Evolutionary conservation across 2,888 invertebrate species (phyloP), one percentile per base, ranked within the genome.

Genomic region (Calliphora vomitoria): DNA sequence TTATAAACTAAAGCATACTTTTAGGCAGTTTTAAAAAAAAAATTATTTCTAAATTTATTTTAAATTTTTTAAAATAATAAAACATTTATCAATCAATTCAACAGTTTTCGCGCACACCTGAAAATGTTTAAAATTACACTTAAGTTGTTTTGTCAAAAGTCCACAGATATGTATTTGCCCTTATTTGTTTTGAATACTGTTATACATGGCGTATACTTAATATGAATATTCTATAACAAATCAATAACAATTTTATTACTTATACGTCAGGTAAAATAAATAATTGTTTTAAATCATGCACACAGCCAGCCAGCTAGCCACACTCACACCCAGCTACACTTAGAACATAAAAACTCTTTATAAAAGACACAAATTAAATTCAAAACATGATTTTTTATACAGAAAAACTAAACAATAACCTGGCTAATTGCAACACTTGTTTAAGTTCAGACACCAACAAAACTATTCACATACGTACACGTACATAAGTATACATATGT

Each of bases 351-450:
- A 64, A 44, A 55, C 31, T 18, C 38, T 35, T 47, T 60, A 18
- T 13, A 64, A 55, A 72, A 78, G 60, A 71, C 20, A 31, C 50
- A 69, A 80, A 74, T 83, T 79, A 69, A 74, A 87, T 85, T 82
- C 87, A 64, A 85, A 85, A 71, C 87, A 91, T 91, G 91, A 91
- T 91, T 91, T 25, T 90, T 90, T 89, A 91, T 90, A 90, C 88
- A 89, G 50, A 72, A 64, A 72, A 76, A 53, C 76, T 86, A 90
- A 90, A 92, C 92, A 92, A 92, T 92, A 90, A 91, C 90, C 90
- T 89, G 91, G 91, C 91, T 92, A 92, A 92, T 92, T 92, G 92
- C 91, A 91, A 90, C 91, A 91, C 92, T 91, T 91, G 91, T 91
- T 91, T 89, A 90, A 55, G 35, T 50, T 75, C 80, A 75, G 75